A percentile compares a stretch with the other conserved stretches of the same genome.
Conservation (phyloP, 2,888 invertebrate genomes). For the Rhopalosiphum nymphaeae region DNA sequence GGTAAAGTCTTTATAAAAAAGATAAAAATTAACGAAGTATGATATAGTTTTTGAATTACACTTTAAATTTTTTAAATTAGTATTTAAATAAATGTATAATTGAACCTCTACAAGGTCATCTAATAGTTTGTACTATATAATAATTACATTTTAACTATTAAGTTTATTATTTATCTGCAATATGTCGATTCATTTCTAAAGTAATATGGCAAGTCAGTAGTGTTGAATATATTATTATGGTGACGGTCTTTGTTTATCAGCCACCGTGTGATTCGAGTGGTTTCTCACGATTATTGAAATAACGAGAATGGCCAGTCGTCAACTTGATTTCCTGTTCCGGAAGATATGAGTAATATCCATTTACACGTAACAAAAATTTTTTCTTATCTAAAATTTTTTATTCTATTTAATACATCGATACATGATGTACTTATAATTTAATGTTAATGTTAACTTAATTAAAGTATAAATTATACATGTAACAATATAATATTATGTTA, state of each 20-base stretch:
- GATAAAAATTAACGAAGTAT: neutral
- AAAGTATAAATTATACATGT: neutral
- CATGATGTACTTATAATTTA: neutral
- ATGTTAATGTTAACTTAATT: neutral
- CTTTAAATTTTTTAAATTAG: neutral
- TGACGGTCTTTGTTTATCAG: neutral
- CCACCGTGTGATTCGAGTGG: neutral
- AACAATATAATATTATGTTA: neutral
- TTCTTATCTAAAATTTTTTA: neutral
- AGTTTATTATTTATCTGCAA: neutral
- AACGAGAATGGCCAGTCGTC: neutral
- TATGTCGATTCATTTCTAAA: neutral
- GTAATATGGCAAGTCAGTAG: neutral
- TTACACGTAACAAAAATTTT: neutral
- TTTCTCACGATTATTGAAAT: neutral
- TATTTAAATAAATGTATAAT: neutral
- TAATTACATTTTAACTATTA: neutral
- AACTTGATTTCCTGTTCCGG: neutral
- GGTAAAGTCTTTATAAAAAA: neutral
- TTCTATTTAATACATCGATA: neutral
- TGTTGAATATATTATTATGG: neutral
- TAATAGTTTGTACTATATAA: neutral
- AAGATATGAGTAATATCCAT: neutral
- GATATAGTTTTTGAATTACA: neutral
- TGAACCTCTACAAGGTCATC: neutral